Percentiles rank a stretch among this genome's conserved stretches.
These are phyloP conservation scores for Meloe dianella DNA, from an alignment of 2,888 invertebrate species.

Conservation along the genomic window DNA sequence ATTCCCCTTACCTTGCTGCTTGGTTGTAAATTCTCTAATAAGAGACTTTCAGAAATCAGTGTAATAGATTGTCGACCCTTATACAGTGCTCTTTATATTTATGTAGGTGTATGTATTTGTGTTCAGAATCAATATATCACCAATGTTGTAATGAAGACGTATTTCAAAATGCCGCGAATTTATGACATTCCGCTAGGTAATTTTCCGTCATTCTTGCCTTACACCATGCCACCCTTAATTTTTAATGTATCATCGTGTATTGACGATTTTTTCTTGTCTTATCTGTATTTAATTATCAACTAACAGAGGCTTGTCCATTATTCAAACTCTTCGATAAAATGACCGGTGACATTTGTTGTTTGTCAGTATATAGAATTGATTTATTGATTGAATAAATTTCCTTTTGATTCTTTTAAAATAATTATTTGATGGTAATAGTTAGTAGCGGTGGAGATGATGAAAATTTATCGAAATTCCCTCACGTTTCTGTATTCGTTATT, in stretches of 20 bases:
- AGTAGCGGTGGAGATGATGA: background rate
- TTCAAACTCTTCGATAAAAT: background rate
- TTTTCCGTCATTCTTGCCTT: slow-evolving; percentile 16
- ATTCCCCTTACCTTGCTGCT: slow-evolving; percentile 26
- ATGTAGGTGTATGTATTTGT: slow-evolving; percentile 18
- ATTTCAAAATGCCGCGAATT: slow-evolving; percentile 46
- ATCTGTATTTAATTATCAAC: background rate
- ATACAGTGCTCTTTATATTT: slow-evolving; percentile 26
- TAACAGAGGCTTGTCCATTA: background rate
- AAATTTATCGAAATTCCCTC: background rate
- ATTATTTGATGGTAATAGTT: background rate
- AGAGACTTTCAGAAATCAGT: slow-evolving; percentile 38
- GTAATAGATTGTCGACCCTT: slow-evolving; percentile 33
- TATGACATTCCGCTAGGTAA: slow-evolving; percentile 46
- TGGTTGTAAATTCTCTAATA: slow-evolving; percentile 43
- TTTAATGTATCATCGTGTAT: background rate
- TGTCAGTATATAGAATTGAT: background rate
- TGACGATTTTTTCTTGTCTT: background rate
- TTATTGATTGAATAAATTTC: background rate
- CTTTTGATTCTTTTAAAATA: background rate
- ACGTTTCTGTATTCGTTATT: background rate
- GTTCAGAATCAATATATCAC: slow-evolving; percentile 45
- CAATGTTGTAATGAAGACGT: slow-evolving; percentile 45
- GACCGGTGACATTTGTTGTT: slow-evolving; percentile 2
- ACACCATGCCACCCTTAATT: background rate